Conservation (phyloP, 2,888 invertebrate species). For the Heteromurus nitidus region DNA sequence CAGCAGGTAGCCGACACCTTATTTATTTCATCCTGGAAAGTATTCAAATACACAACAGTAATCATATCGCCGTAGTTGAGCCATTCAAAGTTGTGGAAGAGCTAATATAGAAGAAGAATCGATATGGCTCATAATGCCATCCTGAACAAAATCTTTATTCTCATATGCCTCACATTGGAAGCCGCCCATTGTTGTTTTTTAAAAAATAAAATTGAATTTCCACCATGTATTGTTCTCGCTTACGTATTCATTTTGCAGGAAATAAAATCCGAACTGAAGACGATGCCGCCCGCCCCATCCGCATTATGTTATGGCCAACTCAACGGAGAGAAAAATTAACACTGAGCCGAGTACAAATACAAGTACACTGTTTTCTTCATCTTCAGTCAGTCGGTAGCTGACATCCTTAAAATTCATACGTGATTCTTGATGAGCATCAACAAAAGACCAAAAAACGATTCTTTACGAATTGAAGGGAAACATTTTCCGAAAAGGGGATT, state of each 20-base stretch:
- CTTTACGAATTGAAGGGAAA: background rate
- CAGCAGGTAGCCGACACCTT: slow-evolving; percentile 67
- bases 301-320: slow-evolving; percentile 5
- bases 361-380: too few relatives aligned
- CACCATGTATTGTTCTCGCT: slow-evolving; percentile 46
- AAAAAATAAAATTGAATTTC: slow-evolving; percentile 60
- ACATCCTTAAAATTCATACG: slow-evolving; percentile 61
- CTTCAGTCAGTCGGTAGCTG: slow-evolving; percentile 30
- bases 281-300: slow-evolving; percentile 58
- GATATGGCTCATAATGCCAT: slow-evolving; percentile 34
- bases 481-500: slow-evolving; percentile 44
- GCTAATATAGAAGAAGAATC: slow-evolving; percentile 14
- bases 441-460: slow-evolving; percentile 26
- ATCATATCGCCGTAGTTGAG: background rate
- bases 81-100: too few relatives aligned
- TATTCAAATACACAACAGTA: slow-evolving; percentile 45
- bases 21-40: slow-evolving; percentile 63
- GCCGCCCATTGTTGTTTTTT: slow-evolving; percentile 6
- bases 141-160: background rate
- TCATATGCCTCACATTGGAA: background rate
- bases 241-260: slow-evolving; percentile 44
- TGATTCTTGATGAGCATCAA: slow-evolving; percentile 54
- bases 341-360: too few relatives aligned
- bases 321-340: too few relatives aligned
- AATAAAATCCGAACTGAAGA: slow-evolving; percentile 35